Base-by-base conservation (phyloP, 1,140 invertebrate species). In the Conopomorpha cramerella region DNA sequence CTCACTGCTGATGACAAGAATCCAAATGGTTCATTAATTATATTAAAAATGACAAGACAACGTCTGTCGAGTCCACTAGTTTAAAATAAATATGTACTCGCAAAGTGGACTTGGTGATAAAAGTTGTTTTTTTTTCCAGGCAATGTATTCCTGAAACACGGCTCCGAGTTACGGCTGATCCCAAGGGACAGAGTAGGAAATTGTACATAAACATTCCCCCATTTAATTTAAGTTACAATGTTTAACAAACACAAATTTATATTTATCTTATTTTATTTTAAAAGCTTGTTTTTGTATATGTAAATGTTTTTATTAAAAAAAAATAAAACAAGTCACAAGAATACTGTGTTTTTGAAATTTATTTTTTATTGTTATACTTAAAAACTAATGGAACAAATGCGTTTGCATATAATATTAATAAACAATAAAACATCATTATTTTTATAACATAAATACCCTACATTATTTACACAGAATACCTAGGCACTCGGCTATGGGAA, bases 131-230 rank as follows among this genome's bases (percentile, higher is more conserved):
- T 40, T 45, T 47, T 84, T 86, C 15, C 80, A 94, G 93, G 96
- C 19, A 98, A 93, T 80, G 89, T 99, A 8, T 98, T 99, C 68
- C 76, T 99, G 27, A 99, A 99, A 77, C 94, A 99, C 78, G 96
- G 97, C 10, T 90, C 93, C 0, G 96, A 99, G 71, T 79, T 99
- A 14, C 84, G 97, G 59, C 77, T 99, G 28, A 98, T 98, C 60
- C 96, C 96, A 7, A 81, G 96, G 56, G 95, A 98, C 81, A 82
- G 96, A 59, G 95, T 98, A 33, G 95, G 95, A 8, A 13, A 30
- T 38, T 16, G 43, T 46, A 34, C 62, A 57, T 37, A 27, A 31
- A 17, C 29, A 19, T 34, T 11, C 11, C 43, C 55, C 61, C 61
- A 68, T 56, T 56, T 29, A 29, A 10, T n/a, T 34, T 39, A 38